A percentile compares a stretch with the other conserved stretches of the same genome.
These are phyloP conservation scores for Garra rufa DNA, from an alignment of 2,113 vertebrate species.

Conservation along the genomic window DNA sequence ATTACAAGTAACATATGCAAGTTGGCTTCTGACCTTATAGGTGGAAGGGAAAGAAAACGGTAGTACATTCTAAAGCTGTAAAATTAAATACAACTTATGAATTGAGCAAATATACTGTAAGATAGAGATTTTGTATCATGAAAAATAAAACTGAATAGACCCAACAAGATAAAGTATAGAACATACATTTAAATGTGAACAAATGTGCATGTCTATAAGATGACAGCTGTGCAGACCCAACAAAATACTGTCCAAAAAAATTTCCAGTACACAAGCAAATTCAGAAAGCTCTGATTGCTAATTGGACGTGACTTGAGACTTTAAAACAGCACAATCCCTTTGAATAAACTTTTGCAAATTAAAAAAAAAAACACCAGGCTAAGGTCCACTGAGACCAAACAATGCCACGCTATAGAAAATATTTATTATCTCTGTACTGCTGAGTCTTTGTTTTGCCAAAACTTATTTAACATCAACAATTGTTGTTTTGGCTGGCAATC, in stretches of 20 bases:
- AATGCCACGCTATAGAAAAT: neutral
- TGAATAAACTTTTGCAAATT: neutral
- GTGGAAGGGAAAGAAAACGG: no score
- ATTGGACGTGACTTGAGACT: neutral
- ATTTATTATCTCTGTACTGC: conserved; percentile 10
- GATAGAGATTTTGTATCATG: no score
- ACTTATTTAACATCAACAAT: conserved; percentile 30
- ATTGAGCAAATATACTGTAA: no score
- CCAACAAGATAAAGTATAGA: neutral
- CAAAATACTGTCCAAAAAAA: neutral
- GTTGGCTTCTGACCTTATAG: no score
- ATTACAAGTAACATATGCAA: no score
- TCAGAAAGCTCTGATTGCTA: neutral
- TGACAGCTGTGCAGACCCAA: neutral
- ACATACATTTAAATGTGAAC: neutral
- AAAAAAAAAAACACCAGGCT: neutral
- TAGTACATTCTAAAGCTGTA: no score
- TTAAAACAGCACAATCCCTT: neutral
- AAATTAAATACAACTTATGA: no score
- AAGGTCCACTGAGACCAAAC: neutral
- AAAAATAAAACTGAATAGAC: neutral
- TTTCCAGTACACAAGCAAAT: neutral
- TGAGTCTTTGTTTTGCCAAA: conserved; percentile 13
- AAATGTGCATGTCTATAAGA: neutral
- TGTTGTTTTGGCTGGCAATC: conserved; percentile 36